Evolutionary conservation across 1,140 invertebrate species (phyloP).

Genomic region (Microvelia longipes): DNA sequence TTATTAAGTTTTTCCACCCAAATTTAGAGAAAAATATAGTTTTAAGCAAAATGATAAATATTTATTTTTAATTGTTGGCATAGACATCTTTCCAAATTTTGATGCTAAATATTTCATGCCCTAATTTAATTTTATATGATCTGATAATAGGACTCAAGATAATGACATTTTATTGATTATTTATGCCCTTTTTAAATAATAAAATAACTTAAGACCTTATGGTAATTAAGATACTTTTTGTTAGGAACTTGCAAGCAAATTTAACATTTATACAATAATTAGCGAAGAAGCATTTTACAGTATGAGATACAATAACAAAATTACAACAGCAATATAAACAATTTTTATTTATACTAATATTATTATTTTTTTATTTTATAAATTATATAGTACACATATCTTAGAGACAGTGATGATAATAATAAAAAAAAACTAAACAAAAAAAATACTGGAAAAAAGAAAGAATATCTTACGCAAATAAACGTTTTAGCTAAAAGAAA

Average conservation of each 20-base stretch:
- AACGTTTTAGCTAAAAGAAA: neutral
- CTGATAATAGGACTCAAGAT: no score
- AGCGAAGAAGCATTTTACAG: neutral
- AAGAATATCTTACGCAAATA: neutral
- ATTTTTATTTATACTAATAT: neutral
- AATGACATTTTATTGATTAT: no score
- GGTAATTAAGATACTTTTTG: neutral
- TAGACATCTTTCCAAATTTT: no score
- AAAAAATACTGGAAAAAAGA: neutral
- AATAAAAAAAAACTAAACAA: neutral
- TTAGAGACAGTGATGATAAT: neutral
- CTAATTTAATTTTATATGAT: no score
- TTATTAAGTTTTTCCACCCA: no score
- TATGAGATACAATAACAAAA: neutral
- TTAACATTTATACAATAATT: conserved; percentile 2
- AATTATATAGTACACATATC: neutral
- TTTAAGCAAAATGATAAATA: no score
- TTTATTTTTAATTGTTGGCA: no score
- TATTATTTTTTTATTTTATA: neutral
- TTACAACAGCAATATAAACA: neutral
- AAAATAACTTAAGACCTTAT: neutral
- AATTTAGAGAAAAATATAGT: no score
- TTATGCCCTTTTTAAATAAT: neutral
- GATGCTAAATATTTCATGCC: no score
- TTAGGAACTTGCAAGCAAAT: neutral